Evolutionary conservation across 2,888 invertebrate species (phyloP).

Genomic region (Synergus japonicus): DNA sequence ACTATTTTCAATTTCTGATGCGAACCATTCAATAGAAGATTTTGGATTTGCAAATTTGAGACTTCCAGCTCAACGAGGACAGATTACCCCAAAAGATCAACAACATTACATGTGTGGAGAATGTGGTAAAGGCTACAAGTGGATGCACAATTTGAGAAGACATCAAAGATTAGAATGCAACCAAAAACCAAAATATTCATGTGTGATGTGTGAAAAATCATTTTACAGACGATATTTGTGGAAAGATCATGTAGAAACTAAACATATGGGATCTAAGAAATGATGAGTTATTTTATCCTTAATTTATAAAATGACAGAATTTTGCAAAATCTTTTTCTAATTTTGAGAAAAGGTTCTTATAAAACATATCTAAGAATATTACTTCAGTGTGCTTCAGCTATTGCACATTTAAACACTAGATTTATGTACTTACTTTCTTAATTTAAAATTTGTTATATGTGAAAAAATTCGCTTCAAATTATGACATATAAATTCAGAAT

Average conservation of each 20-base stretch:
- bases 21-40: not conserved
- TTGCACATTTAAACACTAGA: too few relatives aligned
- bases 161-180: slow-evolving; percentile 77
- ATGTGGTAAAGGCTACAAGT: slow-evolving; percentile 76
- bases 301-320: not conserved
- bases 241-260: slow-evolving; percentile 76
- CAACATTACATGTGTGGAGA: slow-evolving; percentile 73
- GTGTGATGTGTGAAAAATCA: slow-evolving; percentile 70
- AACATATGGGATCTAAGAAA: slow-evolving; percentile 64
- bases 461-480: too few relatives aligned
- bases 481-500: too few relatives aligned
- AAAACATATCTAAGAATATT: too few relatives aligned
- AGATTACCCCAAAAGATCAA: slow-evolving; percentile 55
- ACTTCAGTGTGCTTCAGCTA: too few relatives aligned
- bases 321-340: too few relatives aligned
- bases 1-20: not conserved
- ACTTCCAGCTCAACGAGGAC: slow-evolving; percentile 46
- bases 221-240: slow-evolving; percentile 79
- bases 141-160: slow-evolving; percentile 74
- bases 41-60: not conserved
- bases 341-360: too few relatives aligned
- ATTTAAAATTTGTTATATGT: too few relatives aligned
- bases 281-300: not conserved
- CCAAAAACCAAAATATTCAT: slow-evolving; percentile 71
- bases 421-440: too few relatives aligned